Conservation (phyloP, 1,140 invertebrate species). For the Zaprionus capensis region DNA sequence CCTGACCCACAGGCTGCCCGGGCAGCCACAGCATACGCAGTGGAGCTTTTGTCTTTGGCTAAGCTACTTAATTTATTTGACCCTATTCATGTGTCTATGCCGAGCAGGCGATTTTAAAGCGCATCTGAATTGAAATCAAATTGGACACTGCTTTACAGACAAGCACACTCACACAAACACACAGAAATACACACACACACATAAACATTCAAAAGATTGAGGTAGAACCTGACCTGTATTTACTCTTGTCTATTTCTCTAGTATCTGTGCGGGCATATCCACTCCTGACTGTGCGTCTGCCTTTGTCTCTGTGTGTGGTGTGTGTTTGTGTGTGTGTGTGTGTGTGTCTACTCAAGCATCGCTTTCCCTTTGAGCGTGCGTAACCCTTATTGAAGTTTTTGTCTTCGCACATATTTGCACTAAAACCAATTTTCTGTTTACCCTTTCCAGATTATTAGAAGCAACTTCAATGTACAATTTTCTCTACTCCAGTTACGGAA, state of each 20-base stretch:
- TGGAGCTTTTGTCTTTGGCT: conserved; percentile 59
- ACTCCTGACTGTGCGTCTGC: background rate
- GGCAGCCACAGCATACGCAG: conserved; percentile 65
- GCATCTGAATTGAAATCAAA: conserved; percentile 70
- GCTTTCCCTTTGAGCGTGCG: conserved; percentile 20
- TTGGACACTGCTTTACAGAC: conserved; percentile 27
- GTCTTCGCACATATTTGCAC: conserved; percentile 23
- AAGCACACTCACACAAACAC: background rate
- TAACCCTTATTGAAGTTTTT: conserved; percentile 24
- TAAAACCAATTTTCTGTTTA: conserved; percentile 15
- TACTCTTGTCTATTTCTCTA: conserved; percentile 26
- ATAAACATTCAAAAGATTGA: conserved; percentile 21
- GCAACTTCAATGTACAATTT: background rate
- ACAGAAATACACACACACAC: background rate
- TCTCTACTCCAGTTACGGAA: background rate
- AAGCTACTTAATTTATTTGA: conserved; percentile 79
- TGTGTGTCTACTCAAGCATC: conserved; percentile 2
- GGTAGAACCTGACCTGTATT: conserved; percentile 41
- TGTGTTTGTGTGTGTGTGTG: conserved; percentile 9
- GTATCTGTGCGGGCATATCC: conserved; percentile 1
- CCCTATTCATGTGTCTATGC: conserved; percentile 43
- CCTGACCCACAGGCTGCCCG: conserved; percentile 28
- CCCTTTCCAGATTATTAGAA: conserved; percentile 8
- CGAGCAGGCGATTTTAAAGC: conserved; percentile 39
- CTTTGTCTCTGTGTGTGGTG: background rate